Percentiles rank a stretch among this genome's conserved stretches.
These are phyloP conservation scores for Glaucidium brasilianum DNA, from an alignment of 2,113 vertebrate genomes.

Conservation along the genomic window DNA sequence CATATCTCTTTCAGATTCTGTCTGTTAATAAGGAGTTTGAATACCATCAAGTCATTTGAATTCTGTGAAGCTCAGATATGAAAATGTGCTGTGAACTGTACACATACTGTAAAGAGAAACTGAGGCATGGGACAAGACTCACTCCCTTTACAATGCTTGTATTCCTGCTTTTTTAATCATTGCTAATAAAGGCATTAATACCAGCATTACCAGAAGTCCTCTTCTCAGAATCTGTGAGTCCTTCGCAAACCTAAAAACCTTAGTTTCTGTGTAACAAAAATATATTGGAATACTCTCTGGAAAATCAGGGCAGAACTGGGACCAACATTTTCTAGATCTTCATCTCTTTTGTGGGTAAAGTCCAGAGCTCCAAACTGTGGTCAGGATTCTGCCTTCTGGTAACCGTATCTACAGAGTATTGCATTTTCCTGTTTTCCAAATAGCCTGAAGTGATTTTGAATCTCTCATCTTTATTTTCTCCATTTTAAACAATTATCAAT, in stretches of 20 bases:
- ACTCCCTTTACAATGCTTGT: background rate
- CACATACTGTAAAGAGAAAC: background rate
- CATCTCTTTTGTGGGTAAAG: background rate
- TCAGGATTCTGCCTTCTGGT: background rate
- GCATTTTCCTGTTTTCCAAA: background rate
- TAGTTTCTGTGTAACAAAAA: background rate
- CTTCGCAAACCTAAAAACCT: background rate
- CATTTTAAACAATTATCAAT: background rate
- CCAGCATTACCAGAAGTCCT: background rate
- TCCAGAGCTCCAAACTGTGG: background rate
- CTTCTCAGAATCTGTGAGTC: background rate
- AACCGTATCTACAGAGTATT: rapidly evolving
- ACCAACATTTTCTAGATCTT: background rate
- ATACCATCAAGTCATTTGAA: background rate
- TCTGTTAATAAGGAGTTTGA: background rate
- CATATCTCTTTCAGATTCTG: background rate
- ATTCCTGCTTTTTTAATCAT: background rate
- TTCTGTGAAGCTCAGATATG: background rate
- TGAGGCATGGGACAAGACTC: background rate
- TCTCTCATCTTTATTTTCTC: background rate
- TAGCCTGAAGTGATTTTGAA: background rate
- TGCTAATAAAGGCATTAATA: background rate
- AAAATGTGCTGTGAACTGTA: background rate
- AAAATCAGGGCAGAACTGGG: background rate
- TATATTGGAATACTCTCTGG: no score